Base-by-base conservation (phyloP, 2,888 invertebrate species). In the Coelopa pilipes region DNA sequence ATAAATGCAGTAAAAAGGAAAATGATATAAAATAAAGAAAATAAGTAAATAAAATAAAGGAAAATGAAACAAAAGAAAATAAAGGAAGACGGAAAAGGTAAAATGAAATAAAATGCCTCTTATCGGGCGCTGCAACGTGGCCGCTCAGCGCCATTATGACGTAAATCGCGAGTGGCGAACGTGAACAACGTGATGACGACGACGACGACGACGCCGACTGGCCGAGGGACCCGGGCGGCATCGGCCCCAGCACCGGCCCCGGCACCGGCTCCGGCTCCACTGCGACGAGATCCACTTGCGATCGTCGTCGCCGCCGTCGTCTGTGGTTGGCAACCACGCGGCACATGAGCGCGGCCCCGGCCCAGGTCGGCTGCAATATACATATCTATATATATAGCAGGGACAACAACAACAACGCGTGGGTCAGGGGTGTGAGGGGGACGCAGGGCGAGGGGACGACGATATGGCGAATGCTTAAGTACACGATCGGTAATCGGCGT, bases 401-500 rank as follows among this genome's bases (percentile, higher is more conserved):
- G 34, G 34, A 4, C n/a, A n/a, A n/a, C n/a, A n/a, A n/a, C n/a
- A n/a, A 7, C 34, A 34, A 34, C 34, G 34, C 34, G 34, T 2
- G 34, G 4, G 7, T 2, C 2, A 7, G 34, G 34, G 34, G 34
- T 34, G 34, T 34, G 34, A 7, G 4, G 34, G 34, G 34, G 34
- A n/a, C n/a, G n/a, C n/a, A n/a, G n/a, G 34, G 34, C 34, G 34
- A 34, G 34, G 34, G 34, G 12, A 45, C 34, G 12, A 45, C 34
- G 55, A 68, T 15, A 45, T 55, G 45, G 55, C 55, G 45, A 68
- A 57, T 34, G 50, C 59, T 60, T 59, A 68, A 70, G 70, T 70
- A 70, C 70, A 70, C 62, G 70, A 70, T 70, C 70, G 57, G 81
- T 81, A 76, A 76, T 75, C 76, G 75, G 62, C 73, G 74, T 72